Evolutionary conservation across 2,888 invertebrate species (phyloP).

Genomic region (Stramonita haemastoma): DNA sequence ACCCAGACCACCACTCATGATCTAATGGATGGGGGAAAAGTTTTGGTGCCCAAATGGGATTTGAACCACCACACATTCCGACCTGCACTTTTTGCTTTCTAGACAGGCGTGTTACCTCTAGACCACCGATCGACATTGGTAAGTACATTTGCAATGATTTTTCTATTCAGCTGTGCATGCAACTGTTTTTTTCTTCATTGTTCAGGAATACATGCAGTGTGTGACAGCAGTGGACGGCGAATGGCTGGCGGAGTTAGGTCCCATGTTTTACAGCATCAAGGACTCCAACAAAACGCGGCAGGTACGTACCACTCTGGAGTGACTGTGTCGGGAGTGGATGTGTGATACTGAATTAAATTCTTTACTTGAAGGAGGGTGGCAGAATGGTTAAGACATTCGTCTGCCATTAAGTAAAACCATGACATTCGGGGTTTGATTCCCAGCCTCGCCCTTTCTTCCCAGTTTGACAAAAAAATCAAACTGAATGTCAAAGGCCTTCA

Average conservation of each 20-base stretch:
- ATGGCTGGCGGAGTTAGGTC: slow-evolving; percentile 98
- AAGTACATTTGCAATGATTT: no score
- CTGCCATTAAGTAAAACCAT: neutral
- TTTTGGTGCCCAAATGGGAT: no score
- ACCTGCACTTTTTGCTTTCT: no score
- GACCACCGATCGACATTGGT: no score
- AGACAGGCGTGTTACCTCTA: no score
- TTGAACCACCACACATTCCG: no score
- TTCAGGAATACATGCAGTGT: slow-evolving; percentile 97
- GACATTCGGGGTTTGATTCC: neutral
- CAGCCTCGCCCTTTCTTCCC: neutral
- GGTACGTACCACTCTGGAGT: slow-evolving; percentile 53
- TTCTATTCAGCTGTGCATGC: no score
- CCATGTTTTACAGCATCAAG: slow-evolving; percentile 93
- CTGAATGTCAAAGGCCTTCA: neutral
- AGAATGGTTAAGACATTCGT: neutral
- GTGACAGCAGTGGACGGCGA: slow-evolving; percentile 99
- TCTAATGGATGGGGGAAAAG: no score
- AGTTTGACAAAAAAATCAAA: neutral
- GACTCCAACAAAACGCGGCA: slow-evolving; percentile 93
- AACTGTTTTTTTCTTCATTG: no score
- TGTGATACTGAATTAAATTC: no score
- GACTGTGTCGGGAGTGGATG: no score
- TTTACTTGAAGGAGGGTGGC: neutral
- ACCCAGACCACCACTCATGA: no score